These are phyloP conservation scores for Phymatocera aterrima DNA, from an alignment of 2,888 invertebrate genomes.

Conservation along the genomic window DNA sequence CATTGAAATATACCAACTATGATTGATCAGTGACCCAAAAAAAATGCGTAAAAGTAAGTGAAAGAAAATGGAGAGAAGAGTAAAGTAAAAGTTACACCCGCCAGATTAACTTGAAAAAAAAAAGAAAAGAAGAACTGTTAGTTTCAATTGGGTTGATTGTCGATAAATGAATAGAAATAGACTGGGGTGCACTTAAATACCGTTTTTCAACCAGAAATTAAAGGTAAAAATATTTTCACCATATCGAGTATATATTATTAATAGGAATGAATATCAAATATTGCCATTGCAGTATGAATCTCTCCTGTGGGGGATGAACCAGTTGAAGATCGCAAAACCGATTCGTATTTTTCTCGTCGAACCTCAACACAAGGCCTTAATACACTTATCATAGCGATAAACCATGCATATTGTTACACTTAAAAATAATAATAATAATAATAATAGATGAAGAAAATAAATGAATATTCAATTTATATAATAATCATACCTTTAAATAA, in stretches of 20 bases:
- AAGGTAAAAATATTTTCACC: not conserved
- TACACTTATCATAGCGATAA: conserved; percentile 65
- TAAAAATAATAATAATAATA: conserved; percentile 31
- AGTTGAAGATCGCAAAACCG: conserved; percentile 34
- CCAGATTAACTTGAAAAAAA: not conserved
- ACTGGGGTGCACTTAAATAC: conserved; percentile 16
- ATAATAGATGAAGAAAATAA: too few species aligned
- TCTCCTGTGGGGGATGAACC: too few species aligned
- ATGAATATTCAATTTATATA: not conserved
- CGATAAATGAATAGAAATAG: conserved; percentile 6
- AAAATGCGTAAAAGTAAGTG: not conserved
- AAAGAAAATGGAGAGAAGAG: conserved; percentile 45
- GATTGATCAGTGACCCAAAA: not conserved
- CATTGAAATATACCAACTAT: conserved; percentile 3
- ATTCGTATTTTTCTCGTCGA: conserved; percentile 27
- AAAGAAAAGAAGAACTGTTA: conserved; percentile 1
- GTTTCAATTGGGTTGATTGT: conserved; percentile 24
- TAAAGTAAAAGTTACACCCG: conserved; percentile 1
- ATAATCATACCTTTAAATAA: conserved; percentile 32
- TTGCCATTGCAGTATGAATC: conserved; percentile 42
- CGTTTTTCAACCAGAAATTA: conserved; percentile 29
- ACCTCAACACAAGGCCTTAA: conserved; percentile 64
- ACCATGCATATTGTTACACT: conserved; percentile 49
- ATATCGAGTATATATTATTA: not conserved
- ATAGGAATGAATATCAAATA: not conserved